These are phyloP conservation scores for Mellilla xanthometata DNA, from an alignment of 2,888 invertebrate species.

Conservation along the genomic window DNA sequence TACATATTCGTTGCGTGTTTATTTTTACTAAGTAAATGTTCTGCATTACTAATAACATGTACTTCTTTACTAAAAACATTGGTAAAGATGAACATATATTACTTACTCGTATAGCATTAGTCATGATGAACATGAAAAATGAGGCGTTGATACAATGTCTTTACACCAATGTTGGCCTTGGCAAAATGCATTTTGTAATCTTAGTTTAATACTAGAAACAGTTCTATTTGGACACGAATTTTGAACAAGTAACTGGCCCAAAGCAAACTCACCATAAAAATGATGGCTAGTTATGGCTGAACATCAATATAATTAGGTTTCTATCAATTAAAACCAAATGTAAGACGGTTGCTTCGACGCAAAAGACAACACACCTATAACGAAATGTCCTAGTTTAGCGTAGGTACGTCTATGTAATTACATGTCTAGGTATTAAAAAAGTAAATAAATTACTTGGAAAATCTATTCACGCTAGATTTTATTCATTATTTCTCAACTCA, in stretches of 20 bases:
- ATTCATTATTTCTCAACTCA: slow-evolving; percentile 1
- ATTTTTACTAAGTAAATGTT: too few relatives aligned
- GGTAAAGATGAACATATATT: too few relatives aligned
- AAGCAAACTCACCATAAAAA: slow-evolving; percentile 21
- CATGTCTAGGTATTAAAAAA: slow-evolving; percentile 8
- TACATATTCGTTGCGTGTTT: too few relatives aligned
- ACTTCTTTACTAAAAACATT: too few relatives aligned
- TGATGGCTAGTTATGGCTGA: slow-evolving; percentile 21
- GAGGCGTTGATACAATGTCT: too few relatives aligned
- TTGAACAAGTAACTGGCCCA: slow-evolving; percentile 13
- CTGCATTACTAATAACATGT: too few relatives aligned
- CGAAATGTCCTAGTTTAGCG: neutral
- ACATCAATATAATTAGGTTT: slow-evolving; percentile 21
- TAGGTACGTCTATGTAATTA: neutral
- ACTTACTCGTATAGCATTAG: too few relatives aligned
- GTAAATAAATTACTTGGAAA: slow-evolving; percentile 1
- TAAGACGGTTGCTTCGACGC: slow-evolving; percentile 7
- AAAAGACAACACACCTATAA: slow-evolving; percentile 2
- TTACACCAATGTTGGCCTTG: too few relatives aligned
- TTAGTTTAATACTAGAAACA: too few relatives aligned
- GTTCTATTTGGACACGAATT: neutral
- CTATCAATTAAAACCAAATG: slow-evolving; percentile 22
- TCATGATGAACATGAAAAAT: too few relatives aligned
- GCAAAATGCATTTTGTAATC: too few relatives aligned
- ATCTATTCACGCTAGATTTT: neutral